Evolutionary conservation across 2,888 invertebrate genomes (phyloP), one percentile per base, ranked within the genome.

Genomic region (Sclerodermus sp.): DNA sequence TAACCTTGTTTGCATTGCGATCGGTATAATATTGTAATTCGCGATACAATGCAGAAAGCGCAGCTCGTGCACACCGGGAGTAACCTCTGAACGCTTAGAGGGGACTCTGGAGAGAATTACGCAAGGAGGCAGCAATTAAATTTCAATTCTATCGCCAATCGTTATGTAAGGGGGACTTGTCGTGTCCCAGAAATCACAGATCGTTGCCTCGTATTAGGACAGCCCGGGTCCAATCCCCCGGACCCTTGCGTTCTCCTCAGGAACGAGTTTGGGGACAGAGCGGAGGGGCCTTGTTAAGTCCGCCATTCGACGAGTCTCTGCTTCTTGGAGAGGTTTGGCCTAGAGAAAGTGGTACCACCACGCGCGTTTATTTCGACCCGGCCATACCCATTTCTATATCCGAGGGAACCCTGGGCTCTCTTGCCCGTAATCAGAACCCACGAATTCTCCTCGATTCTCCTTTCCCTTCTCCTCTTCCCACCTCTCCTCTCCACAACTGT

Each of bases 221-320:
- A 59, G 46, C 45, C 14, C 37, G 37, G 37, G n/a, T 13, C n/a
- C 30, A n/a, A 6, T 30, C 30, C 30, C 10, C 34, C 4, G 10
- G 12, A 12, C 34, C 34, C 34, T 34, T 34, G 34, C 34, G 4
- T n/a, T 34, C 34, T 41, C 6, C 58, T 54, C 53, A 58, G 57
- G 68, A 76, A 76, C 75, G 67, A 73, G 74, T 77, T 77, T 72
- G 71, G 76, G 72, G 76, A 76, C 74, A 74, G 68, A 67, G 65
- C 60, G 66, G 55, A 52, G 47, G 51, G 61, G 56, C 58, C 60
- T 65, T 30, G 29, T 45, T 12, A 12, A 34, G 13, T 34, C 10
- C 34, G 12, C 13, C 12, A n/a, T 34, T 12, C 10, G 6, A 6
- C n/a, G n/a, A n/a, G 4, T 12, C 34, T 34, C 34, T 12, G 12